A percentile compares a stretch with the other conserved stretches of the same genome.
These are phyloP conservation scores for Gopherus flavomarginatus DNA, from an alignment of 2,113 vertebrate species.

Conservation along the genomic window DNA sequence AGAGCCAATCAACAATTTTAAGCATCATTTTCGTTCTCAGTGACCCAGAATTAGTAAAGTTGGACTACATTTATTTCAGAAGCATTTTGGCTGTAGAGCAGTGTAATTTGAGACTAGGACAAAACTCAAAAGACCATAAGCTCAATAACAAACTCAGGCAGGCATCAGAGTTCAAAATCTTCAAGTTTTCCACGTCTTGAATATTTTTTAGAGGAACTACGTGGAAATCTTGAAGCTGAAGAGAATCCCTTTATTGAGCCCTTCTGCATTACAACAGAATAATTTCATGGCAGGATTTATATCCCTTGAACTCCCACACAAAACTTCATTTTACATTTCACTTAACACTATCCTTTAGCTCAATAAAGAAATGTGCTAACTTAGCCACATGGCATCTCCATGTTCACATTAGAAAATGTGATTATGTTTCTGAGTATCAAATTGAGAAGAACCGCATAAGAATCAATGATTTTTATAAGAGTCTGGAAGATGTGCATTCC, in stretches of 20 bases:
- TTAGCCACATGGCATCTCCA: not conserved
- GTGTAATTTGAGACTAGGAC: not conserved
- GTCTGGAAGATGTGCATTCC: not conserved
- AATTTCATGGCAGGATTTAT: not conserved
- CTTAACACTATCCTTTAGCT: not conserved
- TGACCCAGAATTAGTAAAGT: no score
- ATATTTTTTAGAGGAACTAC: not conserved
- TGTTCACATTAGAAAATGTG: conserved; percentile 10
- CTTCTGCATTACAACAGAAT: not conserved
- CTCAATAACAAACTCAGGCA: not conserved
- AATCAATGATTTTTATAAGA: not conserved
- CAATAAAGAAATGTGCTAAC: not conserved
- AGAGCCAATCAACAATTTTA: no score
- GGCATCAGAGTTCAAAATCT: not conserved
- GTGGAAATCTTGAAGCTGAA: not conserved
- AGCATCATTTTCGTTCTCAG: no score
- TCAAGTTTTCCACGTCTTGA: not conserved
- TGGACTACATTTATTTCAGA: no score
- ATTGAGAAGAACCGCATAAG: not conserved
- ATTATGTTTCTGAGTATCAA: not conserved
- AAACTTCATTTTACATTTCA: not conserved
- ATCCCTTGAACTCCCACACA: not conserved
- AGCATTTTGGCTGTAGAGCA: no score
- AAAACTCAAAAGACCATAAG: not conserved
- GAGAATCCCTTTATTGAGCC: not conserved